Base-by-base conservation (phyloP, 2,113 vertebrate genomes). In the Corythoichthys haematopterus region DNA sequence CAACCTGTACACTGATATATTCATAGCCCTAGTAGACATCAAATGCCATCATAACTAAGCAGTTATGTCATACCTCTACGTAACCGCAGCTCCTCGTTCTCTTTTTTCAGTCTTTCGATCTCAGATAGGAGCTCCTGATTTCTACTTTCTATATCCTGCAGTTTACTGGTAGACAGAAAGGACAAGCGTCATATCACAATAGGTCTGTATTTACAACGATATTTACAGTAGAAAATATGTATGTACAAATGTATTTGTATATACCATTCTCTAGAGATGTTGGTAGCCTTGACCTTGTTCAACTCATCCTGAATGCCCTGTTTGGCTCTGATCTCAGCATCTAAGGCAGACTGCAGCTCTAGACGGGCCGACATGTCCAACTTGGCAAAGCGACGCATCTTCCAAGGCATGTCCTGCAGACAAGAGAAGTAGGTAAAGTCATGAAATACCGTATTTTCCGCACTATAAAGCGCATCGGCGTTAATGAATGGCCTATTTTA, bases 341-440 rank as follows among this genome's bases (percentile, higher is more conserved):
- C 97, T 43, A 99, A 86, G 13, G 97, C 97, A 1, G 97, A 99
- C 85, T 99, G 97, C 33, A 99, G 91, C 82, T 99, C 97, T 82
- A 99, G 73, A 65, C 97, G 93, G 0, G 97, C 97, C 10, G 97
- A 99, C 97, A 98, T 99, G 80, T 99, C 97, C 86, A 99, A 89
- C 90, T 99, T 99, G 45, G 96, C 96, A 37, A 98, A 97, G 66
- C 97, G 95, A 0, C 97, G 92, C 95, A 98, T 97, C 88, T 99
- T 98, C 97, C 97, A 99, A 0, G 96, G 96, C 96, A 98, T 98
- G 86, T 99, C 97, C 96, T 98, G 75, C 11, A 58, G 43, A 4
- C 36, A 6, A 45, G 6, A 15, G 20, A 43, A 35, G 69, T 13
- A 2, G 8, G 8, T 2, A 15, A 4, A 48, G 20, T 0, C 7